phyloP scores from a whole-genome alignment of 2,113 vertebrate species.

The Sinocyclocheilus anophthalmus region DNA sequence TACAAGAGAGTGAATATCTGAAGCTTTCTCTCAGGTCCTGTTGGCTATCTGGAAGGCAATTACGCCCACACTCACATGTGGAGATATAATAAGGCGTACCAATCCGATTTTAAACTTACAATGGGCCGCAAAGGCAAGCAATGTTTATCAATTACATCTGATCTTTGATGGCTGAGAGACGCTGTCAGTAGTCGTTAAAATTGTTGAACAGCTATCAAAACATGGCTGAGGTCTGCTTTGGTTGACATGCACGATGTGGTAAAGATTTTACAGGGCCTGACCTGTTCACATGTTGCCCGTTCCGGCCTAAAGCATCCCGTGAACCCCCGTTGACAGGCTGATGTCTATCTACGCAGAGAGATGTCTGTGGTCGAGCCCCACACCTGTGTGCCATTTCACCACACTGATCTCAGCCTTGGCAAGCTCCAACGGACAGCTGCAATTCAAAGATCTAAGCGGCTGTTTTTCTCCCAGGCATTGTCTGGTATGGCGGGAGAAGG shows the following conservation, averaged over 20 bases:
- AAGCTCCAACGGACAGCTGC: constrained; percentile 75
- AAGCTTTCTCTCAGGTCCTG: constrained; percentile 69
- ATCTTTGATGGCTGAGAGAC: constrained; percentile 33
- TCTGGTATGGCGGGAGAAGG: constrained; percentile 59
- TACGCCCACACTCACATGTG: constrained; percentile 57
- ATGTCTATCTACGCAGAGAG: constrained; percentile 62
- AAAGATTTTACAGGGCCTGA: constrained; percentile 50
- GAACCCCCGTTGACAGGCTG: constrained; percentile 66
- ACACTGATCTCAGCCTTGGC: constrained; percentile 64
- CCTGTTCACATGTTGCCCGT: constrained; percentile 33
- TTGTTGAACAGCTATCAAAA: constrained; percentile 51
- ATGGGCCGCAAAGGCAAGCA: constrained; percentile 27
- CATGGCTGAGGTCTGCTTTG: constrained; percentile 45
- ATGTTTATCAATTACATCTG: constrained; percentile 57
- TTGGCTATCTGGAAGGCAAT: constrained; percentile 76
- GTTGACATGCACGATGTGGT: constrained; percentile 50
- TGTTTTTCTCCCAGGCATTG: constrained; percentile 63
- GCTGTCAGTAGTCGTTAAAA: constrained; percentile 45
- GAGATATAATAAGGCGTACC: constrained; percentile 27
- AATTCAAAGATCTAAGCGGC: constrained; percentile 71
- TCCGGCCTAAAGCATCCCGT: constrained; percentile 36
- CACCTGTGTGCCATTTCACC: constrained; percentile 78
- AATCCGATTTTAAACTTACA: constrained; percentile 49
- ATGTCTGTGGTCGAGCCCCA: constrained; percentile 55
- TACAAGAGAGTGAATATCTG: constrained; percentile 69